These are phyloP conservation scores for Bradypus variegatus DNA, from an alignment of 2,797 vertebrate species.

Conservation along the genomic window DNA sequence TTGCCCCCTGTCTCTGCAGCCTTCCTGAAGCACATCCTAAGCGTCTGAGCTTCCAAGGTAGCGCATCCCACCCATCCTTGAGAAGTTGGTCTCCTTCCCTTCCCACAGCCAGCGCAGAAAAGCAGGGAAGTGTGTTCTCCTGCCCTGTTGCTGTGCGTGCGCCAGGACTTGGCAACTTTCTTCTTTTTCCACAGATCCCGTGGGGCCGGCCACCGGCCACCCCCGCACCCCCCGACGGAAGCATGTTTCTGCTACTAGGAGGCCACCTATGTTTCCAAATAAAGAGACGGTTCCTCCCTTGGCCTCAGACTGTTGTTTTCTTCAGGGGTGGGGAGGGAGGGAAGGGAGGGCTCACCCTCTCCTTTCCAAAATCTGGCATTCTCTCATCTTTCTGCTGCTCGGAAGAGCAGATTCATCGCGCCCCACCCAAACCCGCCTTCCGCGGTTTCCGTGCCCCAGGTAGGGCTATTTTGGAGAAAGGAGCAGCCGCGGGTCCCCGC, in stretches of 20 bases:
- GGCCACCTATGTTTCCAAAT: conserved; percentile 59
- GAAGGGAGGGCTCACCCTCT: neutral
- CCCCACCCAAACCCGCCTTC: accelerated
- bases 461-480: accelerated
- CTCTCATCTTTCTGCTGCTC: neutral
- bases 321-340: neutral
- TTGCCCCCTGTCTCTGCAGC: conserved; percentile 70
- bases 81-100: neutral
- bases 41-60: conserved; percentile 74
- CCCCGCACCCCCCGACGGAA: neutral
- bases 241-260: conserved; percentile 49
- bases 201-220: neutral
- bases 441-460: accelerated
- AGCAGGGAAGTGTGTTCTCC: neutral
- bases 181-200: neutral
- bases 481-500: accelerated
- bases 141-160: neutral
- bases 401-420: accelerated
- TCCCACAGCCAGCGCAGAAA: neutral
- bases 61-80: neutral
- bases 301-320: conserved; percentile 42
- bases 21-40: conserved; percentile 90
- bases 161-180: neutral
- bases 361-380: neutral
- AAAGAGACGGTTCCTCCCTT: conserved; percentile 49